These are phyloP conservation scores for Eurosta solidaginis DNA, from an alignment of 1,140 invertebrate species.

Conservation along the genomic window DNA sequence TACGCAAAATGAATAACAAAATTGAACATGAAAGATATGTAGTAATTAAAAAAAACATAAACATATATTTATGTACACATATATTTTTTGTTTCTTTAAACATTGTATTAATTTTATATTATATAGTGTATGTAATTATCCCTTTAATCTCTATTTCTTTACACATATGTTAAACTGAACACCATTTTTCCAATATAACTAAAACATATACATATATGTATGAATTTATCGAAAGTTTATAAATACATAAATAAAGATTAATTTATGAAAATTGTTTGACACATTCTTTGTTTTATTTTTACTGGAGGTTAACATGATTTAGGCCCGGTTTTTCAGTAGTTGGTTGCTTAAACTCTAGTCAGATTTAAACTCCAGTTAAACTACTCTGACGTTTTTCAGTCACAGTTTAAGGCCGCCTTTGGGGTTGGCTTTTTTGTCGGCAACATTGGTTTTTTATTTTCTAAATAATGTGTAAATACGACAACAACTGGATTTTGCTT, in stretches of 20 bases:
- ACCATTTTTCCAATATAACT: constrained; percentile 9
- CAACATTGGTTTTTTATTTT: too few relatives aligned
- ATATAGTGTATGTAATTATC: constrained; percentile 3
- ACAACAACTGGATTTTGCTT: too few relatives aligned
- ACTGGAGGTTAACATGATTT: too few relatives aligned
- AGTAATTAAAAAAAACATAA: not conserved
- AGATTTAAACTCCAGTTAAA: too few relatives aligned
- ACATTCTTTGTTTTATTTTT: not conserved
- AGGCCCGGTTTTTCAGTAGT: too few relatives aligned
- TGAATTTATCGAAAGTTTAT: constrained; percentile 18
- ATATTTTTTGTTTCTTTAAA: not conserved
- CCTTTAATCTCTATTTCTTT: not conserved
- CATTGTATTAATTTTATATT: constrained; percentile 6
- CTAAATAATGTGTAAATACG: too few relatives aligned
- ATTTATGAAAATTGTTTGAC: constrained; percentile 13
- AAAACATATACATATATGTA: too few relatives aligned
- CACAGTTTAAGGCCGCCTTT: too few relatives aligned
- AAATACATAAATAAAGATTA: constrained; percentile 14
- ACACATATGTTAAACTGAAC: constrained; percentile 20
- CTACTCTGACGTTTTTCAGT: too few relatives aligned
- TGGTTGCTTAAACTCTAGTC: too few relatives aligned
- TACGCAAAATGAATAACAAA: not conserved
- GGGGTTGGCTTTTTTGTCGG: too few relatives aligned
- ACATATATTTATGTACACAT: not conserved
- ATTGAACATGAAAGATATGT: not conserved